Evolutionary conservation across 2,113 vertebrate species (phyloP).

Genomic region (Grammomys dolichurus): DNA sequence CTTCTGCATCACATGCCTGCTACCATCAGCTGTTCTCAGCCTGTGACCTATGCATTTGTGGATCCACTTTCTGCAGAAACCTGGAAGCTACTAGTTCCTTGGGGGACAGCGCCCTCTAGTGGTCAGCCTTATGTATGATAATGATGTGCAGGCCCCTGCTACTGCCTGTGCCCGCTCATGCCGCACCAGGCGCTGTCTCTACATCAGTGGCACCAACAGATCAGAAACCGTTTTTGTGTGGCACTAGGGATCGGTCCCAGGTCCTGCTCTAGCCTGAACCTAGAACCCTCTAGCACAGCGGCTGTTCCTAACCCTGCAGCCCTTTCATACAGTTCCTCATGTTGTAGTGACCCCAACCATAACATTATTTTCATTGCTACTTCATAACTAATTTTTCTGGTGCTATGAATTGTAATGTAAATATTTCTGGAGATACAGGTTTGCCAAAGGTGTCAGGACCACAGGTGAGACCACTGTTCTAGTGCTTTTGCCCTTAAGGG

Average conservation of each 20-base stretch:
- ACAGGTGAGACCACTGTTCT: too few species aligned
- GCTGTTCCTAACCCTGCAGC: not conserved
- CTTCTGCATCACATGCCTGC: not conserved
- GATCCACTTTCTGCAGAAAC: not conserved
- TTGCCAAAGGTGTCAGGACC: not conserved
- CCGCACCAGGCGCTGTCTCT: not conserved
- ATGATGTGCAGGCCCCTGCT: not conserved
- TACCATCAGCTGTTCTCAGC: too few species aligned
- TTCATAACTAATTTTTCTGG: not conserved
- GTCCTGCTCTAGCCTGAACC: not conserved
- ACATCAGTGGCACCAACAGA: not conserved
- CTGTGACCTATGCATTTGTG: rapidly evolving
- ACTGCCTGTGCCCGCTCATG: not conserved
- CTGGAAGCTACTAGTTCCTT: not conserved
- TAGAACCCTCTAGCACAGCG: not conserved
- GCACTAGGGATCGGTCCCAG: not conserved
- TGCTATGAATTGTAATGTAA: not conserved
- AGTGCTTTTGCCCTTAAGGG: not conserved
- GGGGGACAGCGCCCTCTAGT: conserved; percentile 53
- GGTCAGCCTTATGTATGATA: not conserved
- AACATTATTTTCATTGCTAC: not conserved
- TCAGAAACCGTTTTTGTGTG: not conserved
- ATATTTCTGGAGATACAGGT: not conserved
- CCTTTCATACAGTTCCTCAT: not conserved
- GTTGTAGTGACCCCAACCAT: not conserved